Evolutionary conservation across 2,797 vertebrate genomes (phyloP), one percentile per base, ranked within the genome.

Genomic region (Pangasius djambal): DNA sequence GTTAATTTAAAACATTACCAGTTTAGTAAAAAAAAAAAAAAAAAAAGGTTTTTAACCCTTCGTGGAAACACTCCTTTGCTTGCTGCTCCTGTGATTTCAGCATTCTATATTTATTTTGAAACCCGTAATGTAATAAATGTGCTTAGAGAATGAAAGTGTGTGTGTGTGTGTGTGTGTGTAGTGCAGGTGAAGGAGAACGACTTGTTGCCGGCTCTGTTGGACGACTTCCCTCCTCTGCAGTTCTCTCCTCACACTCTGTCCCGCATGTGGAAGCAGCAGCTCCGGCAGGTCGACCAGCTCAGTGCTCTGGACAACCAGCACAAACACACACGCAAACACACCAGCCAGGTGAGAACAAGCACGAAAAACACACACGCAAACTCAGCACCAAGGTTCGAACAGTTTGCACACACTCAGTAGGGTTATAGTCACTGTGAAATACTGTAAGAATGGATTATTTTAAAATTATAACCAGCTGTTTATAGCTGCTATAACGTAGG

Each of bases 241-340:
- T 93, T 99, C 90, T 98, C 97, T 61, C 93, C 95, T 25, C 96
- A 94, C 1, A 92, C 96, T 0, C 93, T 99, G 90, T 95, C 94
- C 31, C 95, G 91, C 90, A 97, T 99, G 98, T 99, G 98, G 98
- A 96, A 95, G 90, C 96, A 96, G 93, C 98, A 99, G 95, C 94
- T 97, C 65, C 94, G 95, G 78, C 98, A 99, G 86, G 93, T 96
- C 28, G 94, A 97, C 87, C 94, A 95, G 72, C 96, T 99, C 31
- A 94, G 95, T 48, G 91, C 94, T 9, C 28, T 90, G 87, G 93
- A 94, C 22, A 94, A 94, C 67, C 93, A 95, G 20, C 94, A 91
- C 25, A 93, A 92, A 2, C 96, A 91, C 88, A 91, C 50, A 34
- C 89, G 52, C 89, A 97, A 96, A 91, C 95, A 97, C 69, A 95